Evolutionary conservation across 2,797 vertebrate genomes (phyloP), one percentile per base, ranked within the genome.

Genomic region (Poliocrania exsul): DNA sequence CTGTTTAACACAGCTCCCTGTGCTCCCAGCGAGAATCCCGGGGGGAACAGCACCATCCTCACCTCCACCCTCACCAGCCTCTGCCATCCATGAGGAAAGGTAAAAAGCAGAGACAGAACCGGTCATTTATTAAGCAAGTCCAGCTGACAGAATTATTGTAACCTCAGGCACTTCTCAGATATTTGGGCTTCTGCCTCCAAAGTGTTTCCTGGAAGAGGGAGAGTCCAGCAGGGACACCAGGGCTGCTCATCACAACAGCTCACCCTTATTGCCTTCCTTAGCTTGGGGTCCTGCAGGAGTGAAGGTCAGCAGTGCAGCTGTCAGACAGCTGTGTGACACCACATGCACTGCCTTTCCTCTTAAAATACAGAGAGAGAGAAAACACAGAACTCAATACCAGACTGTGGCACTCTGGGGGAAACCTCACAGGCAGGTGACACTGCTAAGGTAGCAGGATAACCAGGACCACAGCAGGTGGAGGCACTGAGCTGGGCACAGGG

Each of bases 11-110:
- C 26, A 0, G 82, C 79, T n/a, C 42, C 72, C 71, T 1, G 16
- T 0, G 1, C 74, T 38, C 8, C 0, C 38, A 5, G 15, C n/a
- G 28, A 7, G 25, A 7, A 26, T 3, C 54, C 50, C 2, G 0
- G 47, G 35, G 8, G 53, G 18, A 73, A 3, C 53, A 51, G 5
- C 12, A 0, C 10, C 10, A 0, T 2, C 67, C 64, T 28, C 24
- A 1, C 3, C 0, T 11, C 1, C 46, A 3, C 1, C n/a, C 74
- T 7, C 57, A 5, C 53, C 42, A 15, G 16, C 20, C 47, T 2
- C 3, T 1, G n/a, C 9, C 14, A 0, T 9, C 62, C 71, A 0
- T 0, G 2, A 28, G 29, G 7, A 65, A 29, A 49, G 79, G 71
- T 5, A 49, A 57, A 80, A 40, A 23, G 7, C 26, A 70, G 20